These are phyloP conservation scores for Protobothrops flavoviridis DNA, from an alignment of 2,113 vertebrate species.

Conservation along the genomic window DNA sequence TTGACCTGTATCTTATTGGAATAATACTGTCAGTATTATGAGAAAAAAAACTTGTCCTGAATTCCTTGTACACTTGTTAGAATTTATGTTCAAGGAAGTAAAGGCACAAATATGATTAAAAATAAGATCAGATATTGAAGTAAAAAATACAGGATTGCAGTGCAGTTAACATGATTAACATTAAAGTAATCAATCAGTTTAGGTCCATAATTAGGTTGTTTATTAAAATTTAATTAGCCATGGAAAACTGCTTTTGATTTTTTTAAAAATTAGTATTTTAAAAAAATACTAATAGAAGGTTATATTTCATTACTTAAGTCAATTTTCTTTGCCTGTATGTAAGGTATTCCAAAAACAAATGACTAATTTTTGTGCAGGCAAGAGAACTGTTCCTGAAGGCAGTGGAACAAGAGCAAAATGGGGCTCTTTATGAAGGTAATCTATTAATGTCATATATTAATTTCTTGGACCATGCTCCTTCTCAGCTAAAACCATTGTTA, in stretches of 20 bases:
- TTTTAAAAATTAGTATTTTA: not conserved
- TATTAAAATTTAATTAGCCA: not conserved
- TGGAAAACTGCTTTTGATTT: not conserved
- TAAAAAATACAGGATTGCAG: not conserved
- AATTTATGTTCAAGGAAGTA: not conserved
- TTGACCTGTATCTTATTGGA: not conserved
- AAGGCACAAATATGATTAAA: not conserved
- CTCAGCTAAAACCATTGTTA: not conserved
- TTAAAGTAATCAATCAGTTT: not conserved
- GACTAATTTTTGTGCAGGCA: constrained; percentile 76
- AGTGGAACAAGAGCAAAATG: constrained; percentile 93
- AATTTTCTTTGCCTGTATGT: constrained; percentile 1
- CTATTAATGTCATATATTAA: not conserved
- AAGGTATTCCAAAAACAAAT: constrained; percentile 35
- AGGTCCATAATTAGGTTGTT: not conserved
- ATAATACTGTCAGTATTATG: not conserved
- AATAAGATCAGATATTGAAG: not conserved
- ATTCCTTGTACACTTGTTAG: not conserved
- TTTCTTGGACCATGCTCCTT: not conserved
- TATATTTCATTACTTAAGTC: not conserved
- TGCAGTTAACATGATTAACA: not conserved
- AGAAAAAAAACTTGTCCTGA: not conserved
- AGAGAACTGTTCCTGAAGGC: constrained; percentile 94
- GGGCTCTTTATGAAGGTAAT: constrained; percentile 95
- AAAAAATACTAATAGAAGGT: not conserved